Percentiles rank a stretch among this genome's conserved stretches.
These are phyloP conservation scores for Barnardius zonarius DNA, from an alignment of 2,113 vertebrate species.

Conservation along the genomic window DNA sequence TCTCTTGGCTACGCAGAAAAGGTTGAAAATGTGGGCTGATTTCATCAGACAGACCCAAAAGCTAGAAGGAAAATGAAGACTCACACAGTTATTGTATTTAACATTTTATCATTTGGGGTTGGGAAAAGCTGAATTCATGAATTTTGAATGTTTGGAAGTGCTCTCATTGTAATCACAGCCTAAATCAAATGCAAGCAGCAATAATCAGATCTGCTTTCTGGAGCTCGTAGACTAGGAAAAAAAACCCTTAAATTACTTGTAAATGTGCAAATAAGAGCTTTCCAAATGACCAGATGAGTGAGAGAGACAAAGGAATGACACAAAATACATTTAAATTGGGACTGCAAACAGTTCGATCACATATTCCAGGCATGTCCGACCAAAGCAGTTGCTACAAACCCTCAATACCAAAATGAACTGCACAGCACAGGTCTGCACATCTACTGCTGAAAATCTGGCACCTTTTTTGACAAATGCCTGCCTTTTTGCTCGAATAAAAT, in stretches of 20 bases:
- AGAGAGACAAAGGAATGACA: background rate
- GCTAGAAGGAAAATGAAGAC: slow-evolving; percentile 15
- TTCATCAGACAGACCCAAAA: background rate
- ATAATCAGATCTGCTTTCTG: background rate
- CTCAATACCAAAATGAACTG: background rate
- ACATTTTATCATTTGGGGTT: slow-evolving; percentile 29
- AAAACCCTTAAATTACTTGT: background rate
- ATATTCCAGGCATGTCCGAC: slow-evolving; percentile 47
- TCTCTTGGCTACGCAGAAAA: background rate
- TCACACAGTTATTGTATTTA: slow-evolving; percentile 14
- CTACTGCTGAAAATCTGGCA: background rate
- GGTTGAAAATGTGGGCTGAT: slow-evolving; percentile 6
- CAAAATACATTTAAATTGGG: background rate
- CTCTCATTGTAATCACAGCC: background rate
- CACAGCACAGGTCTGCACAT: background rate
- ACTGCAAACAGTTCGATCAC: background rate
- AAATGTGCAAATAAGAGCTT: slow-evolving; percentile 39
- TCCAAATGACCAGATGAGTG: slow-evolving; percentile 26
- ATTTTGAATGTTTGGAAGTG: slow-evolving; percentile 47
- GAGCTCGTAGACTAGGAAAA: background rate
- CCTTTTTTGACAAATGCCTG: background rate
- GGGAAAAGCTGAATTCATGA: slow-evolving; percentile 35
- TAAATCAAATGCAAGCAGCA: slow-evolving; percentile 30
- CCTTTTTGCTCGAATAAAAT: background rate
- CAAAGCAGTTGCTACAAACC: slow-evolving; percentile 22